These are phyloP conservation scores for Tichodroma muraria DNA, from an alignment of 2,113 vertebrate species.

Conservation along the genomic window DNA sequence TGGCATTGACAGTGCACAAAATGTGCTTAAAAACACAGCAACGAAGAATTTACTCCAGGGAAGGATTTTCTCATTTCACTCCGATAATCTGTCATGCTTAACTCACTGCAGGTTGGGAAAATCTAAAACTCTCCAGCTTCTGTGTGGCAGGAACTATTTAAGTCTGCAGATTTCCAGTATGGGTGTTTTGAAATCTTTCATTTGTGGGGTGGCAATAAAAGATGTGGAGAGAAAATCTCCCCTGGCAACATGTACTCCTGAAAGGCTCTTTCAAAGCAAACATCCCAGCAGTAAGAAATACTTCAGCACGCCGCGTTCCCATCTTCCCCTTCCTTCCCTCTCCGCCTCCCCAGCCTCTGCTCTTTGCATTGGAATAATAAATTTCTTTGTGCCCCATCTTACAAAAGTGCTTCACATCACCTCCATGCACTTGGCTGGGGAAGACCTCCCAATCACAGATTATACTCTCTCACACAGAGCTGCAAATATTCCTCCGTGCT, in stretches of 20 bases:
- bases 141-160: background rate
- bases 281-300: background rate
- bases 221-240: conserved; percentile 23
- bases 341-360: background rate
- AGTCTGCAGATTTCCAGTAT: background rate
- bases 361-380: background rate
- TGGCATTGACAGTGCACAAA: background rate
- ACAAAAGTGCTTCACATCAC: background rate
- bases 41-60: background rate
- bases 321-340: background rate
- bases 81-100: background rate
- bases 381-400: background rate
- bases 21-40: background rate
- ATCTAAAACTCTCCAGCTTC: background rate
- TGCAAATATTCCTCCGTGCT: background rate
- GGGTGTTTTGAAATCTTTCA: background rate
- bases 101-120: background rate
- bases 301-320: background rate
- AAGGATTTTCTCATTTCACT: background rate
- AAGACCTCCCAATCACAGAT: background rate
- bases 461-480: background rate
- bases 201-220: conserved; percentile 20
- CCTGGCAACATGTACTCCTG: conserved; percentile 21
- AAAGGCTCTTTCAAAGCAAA: conserved; percentile 24
- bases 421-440: background rate